phyloP scores from a whole-genome alignment of 2,888 invertebrate genomes.

The Drosophila conformis region DNA sequence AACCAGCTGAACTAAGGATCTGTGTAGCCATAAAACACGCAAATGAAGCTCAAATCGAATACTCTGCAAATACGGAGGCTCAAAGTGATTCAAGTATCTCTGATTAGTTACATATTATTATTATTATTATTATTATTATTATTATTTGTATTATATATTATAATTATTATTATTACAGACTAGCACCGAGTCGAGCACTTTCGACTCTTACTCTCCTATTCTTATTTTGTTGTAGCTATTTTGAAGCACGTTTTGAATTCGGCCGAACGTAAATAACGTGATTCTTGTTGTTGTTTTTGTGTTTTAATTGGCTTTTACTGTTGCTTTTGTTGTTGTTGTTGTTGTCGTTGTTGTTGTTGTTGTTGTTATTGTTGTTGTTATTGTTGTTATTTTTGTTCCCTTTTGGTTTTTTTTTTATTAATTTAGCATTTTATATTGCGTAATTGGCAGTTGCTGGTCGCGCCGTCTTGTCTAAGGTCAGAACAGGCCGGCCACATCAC shows the following conservation, averaged over 20 bases:
- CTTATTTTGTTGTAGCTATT: constrained; percentile 2
- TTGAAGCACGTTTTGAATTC: constrained; percentile 57
- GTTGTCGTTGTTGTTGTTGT: background rate
- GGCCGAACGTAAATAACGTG: constrained; percentile 55
- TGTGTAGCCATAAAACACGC: background rate
- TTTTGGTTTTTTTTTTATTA: constrained; percentile 38
- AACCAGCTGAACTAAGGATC: background rate
- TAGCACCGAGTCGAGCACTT: background rate
- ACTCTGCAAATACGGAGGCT: background rate
- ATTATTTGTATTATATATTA: no score
- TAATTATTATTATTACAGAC: background rate
- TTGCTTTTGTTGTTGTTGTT: background rate
- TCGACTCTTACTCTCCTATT: background rate
- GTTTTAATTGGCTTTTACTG: constrained; percentile 14
- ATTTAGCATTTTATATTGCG: constrained; percentile 65
- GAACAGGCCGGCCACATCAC: constrained; percentile 40
- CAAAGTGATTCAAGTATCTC: background rate
- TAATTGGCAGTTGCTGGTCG: constrained; percentile 62
- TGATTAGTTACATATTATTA: background rate
- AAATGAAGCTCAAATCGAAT: background rate
- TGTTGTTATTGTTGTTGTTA: no score
- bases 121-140: no score
- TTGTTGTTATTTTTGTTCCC: constrained; percentile 7
- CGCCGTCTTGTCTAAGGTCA: constrained; percentile 50
- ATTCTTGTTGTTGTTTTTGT: constrained; percentile 30